Base-by-base conservation (phyloP, 1,140 invertebrate genomes). In the Cotesia chilonis region DNA sequence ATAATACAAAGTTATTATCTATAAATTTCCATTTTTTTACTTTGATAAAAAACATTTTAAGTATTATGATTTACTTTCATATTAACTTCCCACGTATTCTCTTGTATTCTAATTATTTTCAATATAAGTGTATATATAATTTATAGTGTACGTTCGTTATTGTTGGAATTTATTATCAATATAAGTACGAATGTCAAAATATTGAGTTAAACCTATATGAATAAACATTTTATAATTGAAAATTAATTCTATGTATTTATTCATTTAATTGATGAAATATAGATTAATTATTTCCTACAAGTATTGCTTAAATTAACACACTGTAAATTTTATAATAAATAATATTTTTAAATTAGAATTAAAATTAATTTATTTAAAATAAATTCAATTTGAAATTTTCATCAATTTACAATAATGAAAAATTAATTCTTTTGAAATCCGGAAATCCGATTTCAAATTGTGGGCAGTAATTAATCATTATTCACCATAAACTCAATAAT, bases 221-320 rank as follows among this genome's bases (percentile, higher is more conserved):
- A 81, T 82, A 82, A 82, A 82, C 80, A 81, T 82, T 82, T 82
- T 82, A 78, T 81, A 82, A 82, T 77, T 80, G 41, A 47, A 47
- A 47, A 47, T 47, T 9, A 47, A 47, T 47, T 14, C 12, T 28
- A 1, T 28, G 14, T 14, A 37, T 52, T 52, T 54, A 68, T 54
- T 68, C 0, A 6, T 17, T 20, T 66, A 10, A 47, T 28, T 28
- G 28, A 28, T 28, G 28, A 28, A 28, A 28, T 28, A 1, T 28
- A 28, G 3, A 28, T 28, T 1, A 28, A 28, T 28, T 28, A 28
- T 28, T 28, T 28, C 3, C 28, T 28, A 28, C 28, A 28, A 28
- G 28, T 28, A 28, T 28, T 28, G 28, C 28, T 28, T 28, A 28
- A 28, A 28, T 28, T 28, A 28, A 28, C 28, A 28, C 3, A 28